Evolutionary conservation across 2,113 vertebrate species (phyloP).

Genomic region (Laterallus jamaicensis): DNA sequence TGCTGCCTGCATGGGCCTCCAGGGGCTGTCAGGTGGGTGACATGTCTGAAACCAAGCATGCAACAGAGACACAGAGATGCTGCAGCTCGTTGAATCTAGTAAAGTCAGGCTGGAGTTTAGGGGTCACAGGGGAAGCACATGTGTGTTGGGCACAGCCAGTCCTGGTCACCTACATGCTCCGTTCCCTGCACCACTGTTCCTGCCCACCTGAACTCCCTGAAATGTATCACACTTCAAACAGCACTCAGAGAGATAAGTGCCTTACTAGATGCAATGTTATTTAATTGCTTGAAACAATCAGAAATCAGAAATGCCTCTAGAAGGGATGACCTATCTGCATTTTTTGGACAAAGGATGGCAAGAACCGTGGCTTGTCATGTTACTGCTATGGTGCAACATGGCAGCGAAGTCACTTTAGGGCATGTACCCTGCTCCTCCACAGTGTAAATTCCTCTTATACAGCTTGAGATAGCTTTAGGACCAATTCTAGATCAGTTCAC

Average conservation of each 20-base stretch:
- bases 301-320: neutral
- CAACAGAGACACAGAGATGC: neutral
- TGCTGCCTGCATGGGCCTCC: neutral
- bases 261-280: neutral
- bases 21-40: neutral
- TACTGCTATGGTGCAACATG: neutral
- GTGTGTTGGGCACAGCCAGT: neutral
- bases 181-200: neutral
- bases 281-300: neutral
- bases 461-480: neutral
- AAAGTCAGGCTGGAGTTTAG: neutral
- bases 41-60: neutral
- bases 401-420: neutral
- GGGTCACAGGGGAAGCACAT: neutral
- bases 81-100: accelerated
- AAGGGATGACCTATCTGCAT: neutral
- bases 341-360: neutral
- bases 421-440: neutral
- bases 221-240: neutral
- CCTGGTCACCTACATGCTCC: neutral
- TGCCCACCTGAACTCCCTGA: neutral
- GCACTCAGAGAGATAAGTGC: neutral
- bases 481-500: neutral
- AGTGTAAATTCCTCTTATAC: neutral
- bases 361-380: neutral